A percentile compares a stretch with the other conserved stretches of the same genome.
Evolutionary conservation across 2,888 invertebrate genomes (phyloP).

Genomic region (Hedya salicella): DNA sequence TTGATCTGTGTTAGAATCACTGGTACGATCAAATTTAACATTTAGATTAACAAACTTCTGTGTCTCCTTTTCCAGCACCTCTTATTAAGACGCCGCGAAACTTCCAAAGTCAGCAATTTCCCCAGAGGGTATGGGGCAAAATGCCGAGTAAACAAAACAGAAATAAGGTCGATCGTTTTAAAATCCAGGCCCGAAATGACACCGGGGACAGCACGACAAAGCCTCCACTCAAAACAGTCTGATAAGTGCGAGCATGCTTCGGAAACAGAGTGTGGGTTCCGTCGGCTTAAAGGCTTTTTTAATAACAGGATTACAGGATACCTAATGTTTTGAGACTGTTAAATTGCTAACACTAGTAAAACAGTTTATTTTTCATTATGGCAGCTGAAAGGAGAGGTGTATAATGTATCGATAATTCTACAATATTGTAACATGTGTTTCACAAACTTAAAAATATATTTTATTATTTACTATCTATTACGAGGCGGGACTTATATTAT

Average conservation of each 20-base stretch:
- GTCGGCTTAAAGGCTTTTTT: not conserved
- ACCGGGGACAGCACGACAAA: constrained; percentile 58
- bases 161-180: constrained; percentile 65
- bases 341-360: too few relatives aligned
- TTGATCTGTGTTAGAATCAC: constrained; percentile 10
- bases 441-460: too few relatives aligned
- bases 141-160: constrained; percentile 58
- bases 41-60: constrained; percentile 42
- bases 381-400: too few relatives aligned
- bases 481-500: too few relatives aligned
- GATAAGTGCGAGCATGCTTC: constrained; percentile 31
- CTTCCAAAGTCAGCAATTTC: constrained; percentile 43
- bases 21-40: constrained; percentile 31
- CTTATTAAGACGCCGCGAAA: constrained; percentile 40
- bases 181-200: constrained; percentile 66
- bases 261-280: constrained; percentile 34
- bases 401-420: too few relatives aligned
- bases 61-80: constrained; percentile 35
- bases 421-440: too few relatives aligned
- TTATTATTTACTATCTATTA: too few relatives aligned
- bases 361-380: too few relatives aligned
- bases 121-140: constrained; percentile 49
- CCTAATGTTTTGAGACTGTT: too few relatives aligned
- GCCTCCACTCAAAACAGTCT: constrained; percentile 44
- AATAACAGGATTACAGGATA: not conserved